Evolutionary conservation across 2,113 vertebrate species (phyloP).

Genomic region (Oryctolagus cuniculus): DNA sequence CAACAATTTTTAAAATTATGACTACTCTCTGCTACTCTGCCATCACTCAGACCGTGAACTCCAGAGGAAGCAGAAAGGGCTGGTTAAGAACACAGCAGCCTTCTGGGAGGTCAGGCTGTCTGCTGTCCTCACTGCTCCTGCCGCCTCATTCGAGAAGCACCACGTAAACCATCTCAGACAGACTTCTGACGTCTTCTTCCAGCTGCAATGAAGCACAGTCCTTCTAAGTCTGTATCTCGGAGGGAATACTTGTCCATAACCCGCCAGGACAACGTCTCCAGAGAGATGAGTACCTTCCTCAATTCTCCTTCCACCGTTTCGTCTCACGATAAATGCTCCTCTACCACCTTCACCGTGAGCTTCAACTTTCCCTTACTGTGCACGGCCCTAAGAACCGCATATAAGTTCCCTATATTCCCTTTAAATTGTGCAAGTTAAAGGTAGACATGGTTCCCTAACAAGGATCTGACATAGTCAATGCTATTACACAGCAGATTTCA

Average conservation of each 20-base stretch:
- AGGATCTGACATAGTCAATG: constrained; percentile 20
- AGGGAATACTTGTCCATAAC: constrained; percentile 9
- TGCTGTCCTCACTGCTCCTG: not conserved
- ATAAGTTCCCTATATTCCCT: not conserved
- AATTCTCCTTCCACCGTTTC: constrained; percentile 8
- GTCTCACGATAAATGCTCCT: not conserved
- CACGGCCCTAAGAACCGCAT: not conserved
- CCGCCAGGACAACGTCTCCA: constrained; percentile 29
- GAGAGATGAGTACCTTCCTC: not conserved
- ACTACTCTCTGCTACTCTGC: not conserved
- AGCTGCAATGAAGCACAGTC: not conserved
- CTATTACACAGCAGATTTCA: constrained; percentile 19
- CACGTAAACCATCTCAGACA: constrained; percentile 9
- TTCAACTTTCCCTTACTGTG: constrained; percentile 26
- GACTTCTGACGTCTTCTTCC: constrained; percentile 17
- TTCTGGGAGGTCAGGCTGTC: not conserved
- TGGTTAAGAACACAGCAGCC: not conserved
- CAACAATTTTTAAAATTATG: not conserved
- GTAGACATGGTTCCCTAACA: not conserved
- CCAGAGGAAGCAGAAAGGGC: not conserved
- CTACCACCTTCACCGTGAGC: not conserved
- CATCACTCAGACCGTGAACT: not conserved
- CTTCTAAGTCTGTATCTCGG: not conserved
- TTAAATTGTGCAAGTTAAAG: constrained; percentile 33
- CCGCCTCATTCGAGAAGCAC: constrained; percentile 32